Conservation (phyloP, 2,888 invertebrate species). For the Sialis lutaria region DNA sequence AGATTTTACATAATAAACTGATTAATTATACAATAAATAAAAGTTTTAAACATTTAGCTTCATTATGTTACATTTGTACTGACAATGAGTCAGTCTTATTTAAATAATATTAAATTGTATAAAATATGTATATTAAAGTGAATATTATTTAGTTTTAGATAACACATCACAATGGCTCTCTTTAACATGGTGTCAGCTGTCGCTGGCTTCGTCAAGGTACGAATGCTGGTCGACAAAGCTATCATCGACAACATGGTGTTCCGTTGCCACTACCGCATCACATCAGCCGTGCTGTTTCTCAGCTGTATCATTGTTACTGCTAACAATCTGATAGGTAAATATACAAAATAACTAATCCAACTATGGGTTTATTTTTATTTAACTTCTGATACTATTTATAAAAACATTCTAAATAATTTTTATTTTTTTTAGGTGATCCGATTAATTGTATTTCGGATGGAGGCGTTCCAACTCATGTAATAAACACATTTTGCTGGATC, state of each 20-base stretch:
- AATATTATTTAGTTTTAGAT: no score
- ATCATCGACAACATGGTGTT: slow-evolving; percentile 82
- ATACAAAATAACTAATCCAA: background rate
- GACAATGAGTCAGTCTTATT: no score
- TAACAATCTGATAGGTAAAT: slow-evolving; percentile 77
- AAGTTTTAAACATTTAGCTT: no score
- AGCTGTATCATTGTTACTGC: slow-evolving; percentile 79
- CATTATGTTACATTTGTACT: no score
- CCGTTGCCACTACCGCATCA: slow-evolving; percentile 75
- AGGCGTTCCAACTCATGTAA: slow-evolving; percentile 61
- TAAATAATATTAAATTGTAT: no score
- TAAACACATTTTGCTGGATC: slow-evolving; percentile 85
- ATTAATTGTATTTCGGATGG: slow-evolving; percentile 75
- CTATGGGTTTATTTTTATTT: background rate
- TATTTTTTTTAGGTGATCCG: slow-evolving; percentile 54
- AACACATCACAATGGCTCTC: slow-evolving; percentile 45
- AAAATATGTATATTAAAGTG: no score
- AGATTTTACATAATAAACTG: no score
- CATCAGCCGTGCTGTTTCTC: slow-evolving; percentile 69
- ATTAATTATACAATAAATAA: no score
- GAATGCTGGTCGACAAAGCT: slow-evolving; percentile 75
- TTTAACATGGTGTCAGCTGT: slow-evolving; percentile 75
- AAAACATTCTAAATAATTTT: background rate
- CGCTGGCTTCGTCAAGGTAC: slow-evolving; percentile 80
- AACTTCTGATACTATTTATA: slow-evolving; percentile 1